phyloP scores from a whole-genome alignment of 2,113 vertebrate species.

The Heterotilapia buettikoferi region DNA sequence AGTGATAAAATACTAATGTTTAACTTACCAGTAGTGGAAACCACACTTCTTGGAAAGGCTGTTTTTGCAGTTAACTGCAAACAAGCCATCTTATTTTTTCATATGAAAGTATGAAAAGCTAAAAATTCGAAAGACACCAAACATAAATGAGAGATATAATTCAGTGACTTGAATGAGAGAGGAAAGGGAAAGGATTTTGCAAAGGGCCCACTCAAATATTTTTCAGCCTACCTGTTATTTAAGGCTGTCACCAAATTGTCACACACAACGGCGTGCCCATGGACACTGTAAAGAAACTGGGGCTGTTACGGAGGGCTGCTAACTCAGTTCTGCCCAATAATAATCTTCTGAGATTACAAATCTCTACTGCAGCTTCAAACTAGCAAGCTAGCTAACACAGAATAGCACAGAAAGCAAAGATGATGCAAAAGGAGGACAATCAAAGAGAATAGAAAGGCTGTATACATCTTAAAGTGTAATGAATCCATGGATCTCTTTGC shows the following conservation, averaged over 20 bases:
- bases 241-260: neutral
- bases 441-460: neutral
- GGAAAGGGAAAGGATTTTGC: neutral
- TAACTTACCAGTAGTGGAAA: neutral
- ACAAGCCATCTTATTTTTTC: neutral
- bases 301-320: neutral
- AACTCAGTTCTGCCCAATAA: neutral
- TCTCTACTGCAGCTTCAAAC: neutral
- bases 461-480: neutral
- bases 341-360: neutral
- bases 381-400: neutral
- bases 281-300: neutral
- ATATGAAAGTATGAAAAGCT: neutral
- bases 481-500: neutral
- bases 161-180: neutral
- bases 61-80: neutral
- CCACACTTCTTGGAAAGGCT: neutral
- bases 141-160: neutral
- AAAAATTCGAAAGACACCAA: neutral
- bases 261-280: neutral
- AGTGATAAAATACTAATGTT: neutral
- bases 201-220: neutral
- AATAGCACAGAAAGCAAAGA: neutral
- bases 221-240: neutral
- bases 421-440: neutral